Evolutionary conservation across 2,797 vertebrate genomes (phyloP).

Genomic region (Danio choprae): DNA sequence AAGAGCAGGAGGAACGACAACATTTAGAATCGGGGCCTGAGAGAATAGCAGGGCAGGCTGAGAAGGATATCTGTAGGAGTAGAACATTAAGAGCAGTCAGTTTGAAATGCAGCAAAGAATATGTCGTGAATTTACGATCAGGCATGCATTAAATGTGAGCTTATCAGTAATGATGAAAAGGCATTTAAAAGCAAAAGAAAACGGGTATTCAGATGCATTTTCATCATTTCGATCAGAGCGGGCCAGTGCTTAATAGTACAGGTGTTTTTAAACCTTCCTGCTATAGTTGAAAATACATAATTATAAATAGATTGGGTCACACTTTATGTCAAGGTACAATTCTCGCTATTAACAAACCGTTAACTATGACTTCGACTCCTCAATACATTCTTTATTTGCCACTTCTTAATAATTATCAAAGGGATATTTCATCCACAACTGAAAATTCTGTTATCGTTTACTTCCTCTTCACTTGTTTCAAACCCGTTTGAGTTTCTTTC

Average conservation of each 20-base stretch:
- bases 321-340: no score
- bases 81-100: slow-evolving; percentile 18
- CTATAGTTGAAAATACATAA: no score
- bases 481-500: no score
- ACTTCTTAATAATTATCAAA: no score
- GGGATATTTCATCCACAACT: no score
- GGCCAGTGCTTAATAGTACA: not conserved
- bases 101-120: not conserved
- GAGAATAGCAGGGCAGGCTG: slow-evolving; percentile 9
- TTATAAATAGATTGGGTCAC: no score
- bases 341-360: no score
- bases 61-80: slow-evolving; percentile 14
- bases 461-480: no score
- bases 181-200: not conserved
- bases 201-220: not conserved
- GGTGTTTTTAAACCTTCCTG: no score
- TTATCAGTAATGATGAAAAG: not conserved
- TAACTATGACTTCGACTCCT: no score
- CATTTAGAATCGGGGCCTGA: slow-evolving; percentile 21
- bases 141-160: not conserved
- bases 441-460: no score
- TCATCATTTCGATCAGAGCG: not conserved
- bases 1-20: slow-evolving; percentile 50
- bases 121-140: not conserved
- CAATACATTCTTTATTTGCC: no score